Evolutionary conservation across 2,888 invertebrate species (phyloP).

Genomic region (Cantharis rufa): DNA sequence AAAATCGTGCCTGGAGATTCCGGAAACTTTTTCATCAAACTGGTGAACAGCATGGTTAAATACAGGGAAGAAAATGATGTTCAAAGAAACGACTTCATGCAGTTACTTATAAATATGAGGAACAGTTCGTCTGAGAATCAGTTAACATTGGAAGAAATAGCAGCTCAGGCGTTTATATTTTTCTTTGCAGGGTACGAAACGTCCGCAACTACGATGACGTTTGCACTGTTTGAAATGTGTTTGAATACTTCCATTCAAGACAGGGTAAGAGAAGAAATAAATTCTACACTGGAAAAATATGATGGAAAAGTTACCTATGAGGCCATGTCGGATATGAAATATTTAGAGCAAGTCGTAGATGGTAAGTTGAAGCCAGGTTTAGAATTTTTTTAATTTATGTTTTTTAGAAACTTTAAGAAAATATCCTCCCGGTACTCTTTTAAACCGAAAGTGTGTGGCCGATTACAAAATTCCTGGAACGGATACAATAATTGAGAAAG

Average conservation of each 20-base stretch:
- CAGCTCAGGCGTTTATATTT: slow-evolving; percentile 1
- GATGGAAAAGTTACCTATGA: slow-evolving; percentile 1
- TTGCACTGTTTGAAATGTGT: neutral
- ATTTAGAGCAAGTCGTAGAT: neutral
- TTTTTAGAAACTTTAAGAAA: slow-evolving; percentile 3
- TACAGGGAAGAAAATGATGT: slow-evolving; percentile 9
- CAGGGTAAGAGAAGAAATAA: neutral
- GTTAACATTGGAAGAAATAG: neutral
- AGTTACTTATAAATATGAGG: slow-evolving; percentile 1
- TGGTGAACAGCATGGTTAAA: neutral
- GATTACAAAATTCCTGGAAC: slow-evolving; percentile 3
- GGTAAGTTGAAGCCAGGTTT: neutral
- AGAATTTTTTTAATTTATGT: neutral
- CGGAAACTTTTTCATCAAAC: neutral
- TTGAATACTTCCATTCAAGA: neutral
- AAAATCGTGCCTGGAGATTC: neutral
- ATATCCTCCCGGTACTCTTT: neutral
- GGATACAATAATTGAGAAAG: neutral
- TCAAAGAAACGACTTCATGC: slow-evolving; percentile 4
- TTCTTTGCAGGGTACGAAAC: slow-evolving; percentile 4
- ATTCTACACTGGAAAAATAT: neutral
- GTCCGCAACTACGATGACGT: neutral
- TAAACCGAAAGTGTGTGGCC: neutral
- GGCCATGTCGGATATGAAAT: neutral
- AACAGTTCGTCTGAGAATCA: neutral